A percentile compares a stretch with the other conserved stretches of the same genome.
Evolutionary conservation across 2,888 invertebrate species (phyloP).

Genomic region (Pollenia amentaria): DNA sequence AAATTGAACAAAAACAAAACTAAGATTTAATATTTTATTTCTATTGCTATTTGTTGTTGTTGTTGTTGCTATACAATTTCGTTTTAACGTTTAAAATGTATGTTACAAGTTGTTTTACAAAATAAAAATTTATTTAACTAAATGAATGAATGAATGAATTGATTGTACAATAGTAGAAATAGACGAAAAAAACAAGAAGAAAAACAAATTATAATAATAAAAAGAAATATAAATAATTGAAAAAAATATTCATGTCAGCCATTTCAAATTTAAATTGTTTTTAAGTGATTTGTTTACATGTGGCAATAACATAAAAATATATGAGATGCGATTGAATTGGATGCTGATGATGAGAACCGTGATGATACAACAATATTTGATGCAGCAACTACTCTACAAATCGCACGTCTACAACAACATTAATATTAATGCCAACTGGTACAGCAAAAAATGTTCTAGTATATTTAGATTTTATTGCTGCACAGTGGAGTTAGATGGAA

Average conservation of each 20-base stretch:
- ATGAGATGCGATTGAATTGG: constrained; percentile 23
- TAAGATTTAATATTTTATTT: constrained; percentile 79
- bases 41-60: constrained; percentile 24
- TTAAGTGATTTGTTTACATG: constrained; percentile 83
- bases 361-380: constrained; percentile 44
- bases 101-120: constrained; percentile 59
- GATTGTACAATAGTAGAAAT: constrained; percentile 25
- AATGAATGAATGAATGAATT: constrained; percentile 57
- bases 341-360: constrained; percentile 37
- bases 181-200: constrained; percentile 29
- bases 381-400: constrained; percentile 5
- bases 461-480: not conserved
- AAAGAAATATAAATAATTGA: constrained; percentile 1
- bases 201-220: not conserved
- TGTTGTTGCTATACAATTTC: constrained; percentile 75
- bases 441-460: constrained; percentile 54
- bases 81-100: constrained; percentile 73
- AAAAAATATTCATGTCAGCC: constrained; percentile 78
- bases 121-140: constrained; percentile 55
- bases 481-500: not conserved
- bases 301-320: constrained; percentile 76
- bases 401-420: constrained; percentile 53
- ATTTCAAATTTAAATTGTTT: constrained; percentile 80
- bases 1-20: constrained; percentile 68
- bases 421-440: constrained; percentile 67